Evolutionary conservation across 1,140 invertebrate genomes (phyloP), one percentile per base, ranked within the genome.

Genomic region (Procambarus clarkii): DNA sequence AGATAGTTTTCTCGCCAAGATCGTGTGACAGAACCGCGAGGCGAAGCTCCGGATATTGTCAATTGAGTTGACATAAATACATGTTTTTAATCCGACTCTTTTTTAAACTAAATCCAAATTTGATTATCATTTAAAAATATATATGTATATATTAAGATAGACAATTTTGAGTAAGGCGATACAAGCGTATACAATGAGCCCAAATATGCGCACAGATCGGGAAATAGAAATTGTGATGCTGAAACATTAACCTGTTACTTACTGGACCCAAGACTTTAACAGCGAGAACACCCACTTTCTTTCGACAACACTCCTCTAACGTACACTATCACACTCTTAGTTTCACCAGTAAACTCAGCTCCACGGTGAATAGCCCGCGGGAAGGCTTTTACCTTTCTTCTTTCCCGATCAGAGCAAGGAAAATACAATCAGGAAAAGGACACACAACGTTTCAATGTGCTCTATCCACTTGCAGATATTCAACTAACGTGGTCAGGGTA

Each of bases 401-500:
- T 80, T 91, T 85, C 83, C 76, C 24, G 82, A 78, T 79, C 34
- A 79, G 76, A 84, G 76, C 89, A 71, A 78, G 76, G 76, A 34
- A 54, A 79, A 69, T 85, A 85, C 21, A 60, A 86, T 60, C 74
- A 78, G 58, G 69, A 64, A 81, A 78, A 85, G 82, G 74, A 34
- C 34, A 34, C 81, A 84, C 54, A 77, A 71, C 58, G 74, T 46
- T 91, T 76, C 89, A 91, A 91, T 91, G 82, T 85, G 82, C 82
- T 91, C 89, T 85, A 91, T 64, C 89, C 89, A 91, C 88, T 91
- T 64, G 89, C 89, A 85, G 89, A 91, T 91, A 91, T 78, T 91
- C 89, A 91, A 91, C 89, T 91, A 91, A 91, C 89, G 89, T 91
- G 89, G 89, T 91, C 76, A 80, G 89, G 83, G 89, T 78, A 91